Percentiles rank a stretch among this genome's conserved stretches.
Evolutionary conservation across 2,113 vertebrate species (phyloP).

Genomic region (Mobula birostris): DNA sequence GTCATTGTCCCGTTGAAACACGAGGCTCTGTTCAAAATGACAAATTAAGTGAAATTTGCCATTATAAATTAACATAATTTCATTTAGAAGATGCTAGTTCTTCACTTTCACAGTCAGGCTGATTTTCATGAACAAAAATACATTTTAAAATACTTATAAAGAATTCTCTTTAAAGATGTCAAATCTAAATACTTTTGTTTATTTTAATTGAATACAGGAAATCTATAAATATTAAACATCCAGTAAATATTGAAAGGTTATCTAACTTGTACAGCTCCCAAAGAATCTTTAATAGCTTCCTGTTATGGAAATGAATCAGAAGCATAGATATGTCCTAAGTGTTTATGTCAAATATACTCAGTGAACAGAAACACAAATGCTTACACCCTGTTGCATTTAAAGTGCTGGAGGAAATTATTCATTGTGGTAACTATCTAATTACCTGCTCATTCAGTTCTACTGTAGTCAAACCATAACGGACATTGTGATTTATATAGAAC

Average conservation of each 20-base stretch:
- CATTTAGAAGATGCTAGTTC: not conserved
- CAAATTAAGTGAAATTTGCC: constrained; percentile 4
- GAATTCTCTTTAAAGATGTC: not conserved
- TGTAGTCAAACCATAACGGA: constrained; percentile 41
- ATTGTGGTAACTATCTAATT: constrained; percentile 41
- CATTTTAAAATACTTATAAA: not conserved
- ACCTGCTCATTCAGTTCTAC: constrained; percentile 44
- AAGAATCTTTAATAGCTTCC: constrained; percentile 44
- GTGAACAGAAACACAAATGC: not conserved
- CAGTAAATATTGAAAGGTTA: not conserved
- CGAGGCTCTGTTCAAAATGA: not conserved
- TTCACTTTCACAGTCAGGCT: not conserved
- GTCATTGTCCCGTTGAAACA: not conserved
- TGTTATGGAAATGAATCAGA: not conserved
- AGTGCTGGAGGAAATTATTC: constrained; percentile 41
- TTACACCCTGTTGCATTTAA: not conserved
- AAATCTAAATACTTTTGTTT: not conserved
- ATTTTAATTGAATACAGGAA: not conserved
- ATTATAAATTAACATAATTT: not conserved
- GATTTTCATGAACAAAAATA: not conserved
- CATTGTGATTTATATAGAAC: not conserved
- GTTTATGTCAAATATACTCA: not conserved
- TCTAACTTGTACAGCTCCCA: constrained; percentile 36
- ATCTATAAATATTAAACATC: not conserved
- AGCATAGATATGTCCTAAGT: not conserved